These are phyloP conservation scores for Anthophora plumipes DNA, from an alignment of 2,888 invertebrate species.

Conservation along the genomic window DNA sequence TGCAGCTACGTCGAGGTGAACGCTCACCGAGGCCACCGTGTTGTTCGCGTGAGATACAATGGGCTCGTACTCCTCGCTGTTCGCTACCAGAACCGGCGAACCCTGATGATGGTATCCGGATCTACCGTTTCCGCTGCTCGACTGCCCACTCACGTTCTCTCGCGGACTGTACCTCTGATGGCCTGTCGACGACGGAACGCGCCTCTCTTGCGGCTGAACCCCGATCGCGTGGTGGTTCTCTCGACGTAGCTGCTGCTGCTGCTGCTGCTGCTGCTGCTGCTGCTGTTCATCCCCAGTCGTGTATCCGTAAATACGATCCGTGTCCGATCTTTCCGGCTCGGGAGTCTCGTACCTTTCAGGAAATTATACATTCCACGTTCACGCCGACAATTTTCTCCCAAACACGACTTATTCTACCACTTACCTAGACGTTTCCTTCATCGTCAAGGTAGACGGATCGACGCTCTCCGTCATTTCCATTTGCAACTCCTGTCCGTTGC, in stretches of 20 bases:
- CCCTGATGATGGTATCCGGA: conserved; percentile 48
- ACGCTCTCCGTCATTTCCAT: conserved; percentile 76
- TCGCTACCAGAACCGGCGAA: conserved; percentile 65
- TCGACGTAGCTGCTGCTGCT: conserved; percentile 65
- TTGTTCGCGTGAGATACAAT: conserved; percentile 80
- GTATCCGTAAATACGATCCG: conserved; percentile 77
- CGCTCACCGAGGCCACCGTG: conserved; percentile 48
- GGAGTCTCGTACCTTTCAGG: conserved; percentile 78
- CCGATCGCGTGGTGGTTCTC: conserved; percentile 76
- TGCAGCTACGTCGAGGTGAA: conserved; percentile 84
- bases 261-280: not conserved
- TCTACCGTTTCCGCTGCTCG: conserved; percentile 4
- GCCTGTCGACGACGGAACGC: conserved; percentile 50
- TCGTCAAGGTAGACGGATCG: conserved; percentile 83
- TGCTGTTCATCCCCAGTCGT: conserved; percentile 70
- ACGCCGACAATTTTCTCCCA: not conserved
- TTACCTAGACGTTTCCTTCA: conserved; percentile 83
- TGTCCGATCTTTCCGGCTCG: conserved; percentile 77
- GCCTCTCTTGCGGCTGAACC: conserved; percentile 74
- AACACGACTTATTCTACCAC: conserved; percentile 23
- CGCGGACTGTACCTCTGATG: conserved; percentile 77
- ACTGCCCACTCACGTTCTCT: conserved; percentile 48
- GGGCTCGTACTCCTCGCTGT: conserved; percentile 77
- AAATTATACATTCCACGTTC: not conserved
- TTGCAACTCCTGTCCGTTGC: conserved; percentile 76